Evolutionary conservation across 2,797 vertebrate species (phyloP).

Genomic region (Vespertilio murinus): DNA sequence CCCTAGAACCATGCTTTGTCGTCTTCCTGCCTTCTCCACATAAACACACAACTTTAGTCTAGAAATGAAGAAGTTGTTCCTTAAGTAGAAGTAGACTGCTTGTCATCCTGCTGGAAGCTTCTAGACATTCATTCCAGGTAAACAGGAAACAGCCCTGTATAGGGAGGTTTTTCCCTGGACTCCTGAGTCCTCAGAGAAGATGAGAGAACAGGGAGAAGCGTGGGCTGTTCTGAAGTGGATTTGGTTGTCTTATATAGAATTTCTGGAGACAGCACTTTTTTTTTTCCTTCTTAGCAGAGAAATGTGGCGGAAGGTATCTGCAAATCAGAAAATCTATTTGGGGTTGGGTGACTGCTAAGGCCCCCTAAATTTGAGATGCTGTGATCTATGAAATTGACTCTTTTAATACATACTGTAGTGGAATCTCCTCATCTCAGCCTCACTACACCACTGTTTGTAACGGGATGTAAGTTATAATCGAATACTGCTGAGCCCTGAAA

Average conservation of each 20-base stretch:
- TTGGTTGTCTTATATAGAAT: neutral
- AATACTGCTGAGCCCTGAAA: neutral
- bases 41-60: neutral
- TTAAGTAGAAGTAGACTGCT: neutral
- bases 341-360: neutral
- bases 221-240: neutral
- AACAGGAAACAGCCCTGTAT: neutral
- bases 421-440: conserved; percentile 15
- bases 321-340: neutral
- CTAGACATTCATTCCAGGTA: neutral
- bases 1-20: neutral
- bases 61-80: neutral
- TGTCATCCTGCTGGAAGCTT: neutral
- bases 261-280: neutral
- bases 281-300: neutral
- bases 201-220: neutral
- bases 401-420: neutral
- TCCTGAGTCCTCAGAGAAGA: neutral
- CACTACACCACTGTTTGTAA: neutral
- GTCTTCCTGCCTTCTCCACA: neutral
- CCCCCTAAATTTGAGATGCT: conserved; percentile 41
- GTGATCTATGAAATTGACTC: conserved; percentile 50
- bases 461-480: neutral
- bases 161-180: neutral
- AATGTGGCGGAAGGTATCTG: neutral